These are phyloP conservation scores for Drosophila lacertosa DNA, from an alignment of 1,140 invertebrate species.

Conservation along the genomic window DNA sequence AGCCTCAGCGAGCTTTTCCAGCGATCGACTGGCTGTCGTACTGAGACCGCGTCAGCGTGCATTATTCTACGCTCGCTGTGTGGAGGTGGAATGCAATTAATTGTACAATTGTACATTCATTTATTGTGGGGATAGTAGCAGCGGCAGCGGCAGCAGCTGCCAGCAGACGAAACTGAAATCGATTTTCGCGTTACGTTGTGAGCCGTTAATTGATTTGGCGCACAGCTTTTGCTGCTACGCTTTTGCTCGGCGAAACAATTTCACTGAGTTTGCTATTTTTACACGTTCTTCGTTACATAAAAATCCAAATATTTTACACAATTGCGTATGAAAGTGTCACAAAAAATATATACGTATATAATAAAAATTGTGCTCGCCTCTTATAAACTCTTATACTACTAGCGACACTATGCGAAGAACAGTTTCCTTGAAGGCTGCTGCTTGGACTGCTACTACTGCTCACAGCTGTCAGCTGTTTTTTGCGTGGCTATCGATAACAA, in stretches of 20 bases:
- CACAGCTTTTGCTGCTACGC: constrained; percentile 37
- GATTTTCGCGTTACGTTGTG: constrained; percentile 66
- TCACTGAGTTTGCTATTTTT: background rate
- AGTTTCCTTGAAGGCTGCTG: constrained; percentile 21
- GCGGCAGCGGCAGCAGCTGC: constrained; percentile 5
- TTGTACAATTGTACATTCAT: constrained; percentile 32
- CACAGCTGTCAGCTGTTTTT: constrained; percentile 15
- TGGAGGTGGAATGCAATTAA: constrained; percentile 12
- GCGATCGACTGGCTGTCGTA: constrained; percentile 19
- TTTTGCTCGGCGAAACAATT: background rate
- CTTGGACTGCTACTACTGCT: background rate
- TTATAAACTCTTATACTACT: constrained; percentile 32
- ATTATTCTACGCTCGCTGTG: constrained; percentile 30
- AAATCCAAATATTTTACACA: constrained; percentile 6
- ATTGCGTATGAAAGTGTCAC: constrained; percentile 3
- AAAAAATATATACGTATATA: background rate
- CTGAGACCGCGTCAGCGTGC: constrained; percentile 1
- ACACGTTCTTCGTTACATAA: constrained; percentile 22
- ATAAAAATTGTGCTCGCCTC: constrained; percentile 25
- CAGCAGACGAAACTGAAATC: constrained; percentile 52
- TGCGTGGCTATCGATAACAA: constrained; percentile 28
- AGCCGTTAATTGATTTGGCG: constrained; percentile 66
- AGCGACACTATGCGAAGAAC: constrained; percentile 3
- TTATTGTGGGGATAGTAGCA: constrained; percentile 5
- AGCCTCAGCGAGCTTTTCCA: constrained; percentile 27